Evolutionary conservation across 2,888 invertebrate genomes (phyloP).

Genomic region (Macrophya annulata): DNA sequence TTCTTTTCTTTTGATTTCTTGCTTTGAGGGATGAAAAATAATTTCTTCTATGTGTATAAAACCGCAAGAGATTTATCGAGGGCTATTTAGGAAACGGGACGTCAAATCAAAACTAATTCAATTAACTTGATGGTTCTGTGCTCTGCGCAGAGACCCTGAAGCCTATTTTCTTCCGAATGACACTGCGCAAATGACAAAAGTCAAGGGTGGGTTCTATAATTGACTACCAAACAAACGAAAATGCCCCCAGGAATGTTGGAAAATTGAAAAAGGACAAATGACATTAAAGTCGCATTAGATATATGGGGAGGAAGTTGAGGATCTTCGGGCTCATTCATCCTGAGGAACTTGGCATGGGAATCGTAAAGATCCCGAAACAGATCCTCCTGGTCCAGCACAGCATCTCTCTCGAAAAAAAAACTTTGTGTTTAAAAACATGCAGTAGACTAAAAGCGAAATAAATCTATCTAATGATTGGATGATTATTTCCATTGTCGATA

Average conservation of each 20-base stretch:
- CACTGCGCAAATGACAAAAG: slow-evolving; percentile 57
- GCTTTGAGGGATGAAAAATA: slow-evolving; percentile 23
- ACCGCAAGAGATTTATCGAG: slow-evolving; percentile 48
- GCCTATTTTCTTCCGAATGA: slow-evolving; percentile 50
- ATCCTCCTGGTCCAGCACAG: slow-evolving; percentile 25
- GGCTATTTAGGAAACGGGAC: slow-evolving; percentile 55
- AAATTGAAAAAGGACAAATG: slow-evolving; percentile 65
- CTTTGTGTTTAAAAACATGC: background rate
- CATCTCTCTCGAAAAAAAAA: background rate
- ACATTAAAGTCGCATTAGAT: slow-evolving; percentile 71
- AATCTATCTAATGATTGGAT: background rate
- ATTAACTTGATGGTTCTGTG: slow-evolving; percentile 50
- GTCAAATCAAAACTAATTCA: slow-evolving; percentile 57
- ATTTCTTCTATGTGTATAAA: slow-evolving; percentile 22
- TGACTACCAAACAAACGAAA: slow-evolving; percentile 57
- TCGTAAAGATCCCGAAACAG: slow-evolving; percentile 32
- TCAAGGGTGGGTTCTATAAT: slow-evolving; percentile 57
- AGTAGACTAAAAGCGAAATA: background rate
- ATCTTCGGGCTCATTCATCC: slow-evolving; percentile 55
- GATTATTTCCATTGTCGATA: background rate
- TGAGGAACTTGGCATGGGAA: slow-evolving; percentile 51
- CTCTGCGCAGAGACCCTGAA: slow-evolving; percentile 5
- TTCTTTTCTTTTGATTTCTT: background rate
- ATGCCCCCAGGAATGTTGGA: slow-evolving; percentile 57
- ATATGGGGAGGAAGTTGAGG: slow-evolving; percentile 56